Percentiles rank a stretch among this genome's conserved stretches.
phyloP scores from a whole-genome alignment of 2,113 vertebrate species.

The Eublepharis macularius region DNA sequence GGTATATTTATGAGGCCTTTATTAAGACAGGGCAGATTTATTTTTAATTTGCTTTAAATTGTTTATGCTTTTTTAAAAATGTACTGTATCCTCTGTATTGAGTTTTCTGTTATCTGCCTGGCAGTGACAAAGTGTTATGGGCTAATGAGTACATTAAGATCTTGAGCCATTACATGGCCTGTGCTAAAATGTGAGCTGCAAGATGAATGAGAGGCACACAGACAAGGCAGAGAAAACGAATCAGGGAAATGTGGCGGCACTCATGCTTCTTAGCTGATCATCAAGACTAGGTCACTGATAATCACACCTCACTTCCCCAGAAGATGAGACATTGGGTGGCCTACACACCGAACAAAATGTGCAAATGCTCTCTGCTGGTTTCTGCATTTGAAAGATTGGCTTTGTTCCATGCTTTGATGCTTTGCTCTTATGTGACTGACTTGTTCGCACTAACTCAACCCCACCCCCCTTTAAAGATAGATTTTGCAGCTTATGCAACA shows the following conservation, averaged over 20 bases:
- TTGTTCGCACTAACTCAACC: background rate
- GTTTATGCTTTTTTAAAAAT: slow-evolving; percentile 55
- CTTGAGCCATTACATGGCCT: slow-evolving; percentile 58
- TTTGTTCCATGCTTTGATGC: background rate
- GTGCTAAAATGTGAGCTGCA: slow-evolving; percentile 56
- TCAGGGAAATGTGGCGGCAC: background rate
- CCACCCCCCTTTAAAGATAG: background rate
- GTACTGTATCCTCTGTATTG: slow-evolving; percentile 41
- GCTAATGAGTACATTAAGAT: slow-evolving; percentile 53
- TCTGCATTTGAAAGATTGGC: background rate
- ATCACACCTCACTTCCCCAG: background rate
- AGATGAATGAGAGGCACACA: slow-evolving; percentile 41
- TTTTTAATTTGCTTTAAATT: slow-evolving; percentile 65
- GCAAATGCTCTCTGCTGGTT: background rate
- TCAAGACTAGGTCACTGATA: background rate
- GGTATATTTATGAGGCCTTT: slow-evolving; percentile 59
- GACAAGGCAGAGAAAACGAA: background rate
- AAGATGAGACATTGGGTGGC: background rate
- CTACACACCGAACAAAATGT: slow-evolving; percentile 7
- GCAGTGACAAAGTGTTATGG: slow-evolving; percentile 51
- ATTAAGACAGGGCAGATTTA: slow-evolving; percentile 58
- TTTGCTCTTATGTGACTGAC: background rate
- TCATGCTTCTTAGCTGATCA: slow-evolving; percentile 9
- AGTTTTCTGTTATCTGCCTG: slow-evolving; percentile 50
- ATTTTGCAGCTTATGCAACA: background rate